Base-by-base conservation (phyloP, 2,888 invertebrate genomes). In the Zonitis immaculata region DNA sequence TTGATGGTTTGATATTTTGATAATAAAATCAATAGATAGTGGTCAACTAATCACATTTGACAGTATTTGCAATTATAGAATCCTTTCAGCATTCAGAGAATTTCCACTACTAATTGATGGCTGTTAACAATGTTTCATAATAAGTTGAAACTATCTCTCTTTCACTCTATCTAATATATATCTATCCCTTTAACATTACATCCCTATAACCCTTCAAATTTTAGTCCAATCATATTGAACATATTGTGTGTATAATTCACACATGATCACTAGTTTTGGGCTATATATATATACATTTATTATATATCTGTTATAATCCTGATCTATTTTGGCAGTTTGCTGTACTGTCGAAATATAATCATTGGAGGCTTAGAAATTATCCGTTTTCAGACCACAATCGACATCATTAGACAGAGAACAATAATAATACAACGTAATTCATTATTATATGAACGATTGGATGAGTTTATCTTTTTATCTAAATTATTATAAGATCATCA, bases 91-190 rank as follows among this genome's bases (percentile, higher is more conserved):
- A 54, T 56, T 54, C 27, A 39, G 59, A 56, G 59, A 57, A 62
- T 59, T 57, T 44, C 54, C 46, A 48, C 47, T 64, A 60, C 47
- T 64, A 60, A 60, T 58, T 60, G 56, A 63, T 57, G 59, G 49
- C 47, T 59, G 60, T 61, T 59, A 57, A 61, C 59, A 57, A 49
- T 53, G 51, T 57, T 52, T 51, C 51, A 56, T 58, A 59, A 62
- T 61, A 63, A 63, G 57, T 62, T 56, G 45, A 51, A 30, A 50
- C 52, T 49, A n/a, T n/a, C n/a, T n/a, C n/a, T n/a, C n/a, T n/a
- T n/a, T n/a, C n/a, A n/a, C n/a, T n/a, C n/a, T n/a, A n/a, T n/a
- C n/a, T n/a, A n/a, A n/a, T n/a, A n/a, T n/a, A n/a, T n/a, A n/a
- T n/a, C n/a, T n/a, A n/a, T n/a, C n/a, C n/a, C n/a, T n/a, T n/a